Evolutionary conservation across 2,113 vertebrate genomes (phyloP).

Genomic region (Chunga burmeisteri): DNA sequence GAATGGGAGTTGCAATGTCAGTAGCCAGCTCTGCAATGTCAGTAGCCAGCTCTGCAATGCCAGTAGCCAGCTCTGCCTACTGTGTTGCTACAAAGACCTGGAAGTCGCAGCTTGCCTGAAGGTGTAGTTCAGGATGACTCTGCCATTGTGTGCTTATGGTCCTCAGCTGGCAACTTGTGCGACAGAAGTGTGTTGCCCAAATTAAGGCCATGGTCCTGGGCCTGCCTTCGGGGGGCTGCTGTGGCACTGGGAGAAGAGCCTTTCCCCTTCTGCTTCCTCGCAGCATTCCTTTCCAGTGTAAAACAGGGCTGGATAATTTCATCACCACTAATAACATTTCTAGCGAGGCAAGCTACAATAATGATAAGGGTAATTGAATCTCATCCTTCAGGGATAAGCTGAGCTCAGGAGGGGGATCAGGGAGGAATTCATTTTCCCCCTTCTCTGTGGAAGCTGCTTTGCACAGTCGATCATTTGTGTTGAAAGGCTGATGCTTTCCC

Average conservation of each 20-base stretch:
- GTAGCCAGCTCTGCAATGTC: rapidly evolving
- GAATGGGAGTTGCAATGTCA: rapidly evolving
- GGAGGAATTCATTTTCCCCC: constrained; percentile 13
- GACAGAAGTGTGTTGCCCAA: not conserved
- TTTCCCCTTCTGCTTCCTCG: not conserved
- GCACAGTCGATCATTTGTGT: not conserved
- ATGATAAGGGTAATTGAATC: constrained; percentile 68
- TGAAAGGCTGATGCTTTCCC: not conserved
- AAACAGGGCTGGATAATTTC: constrained; percentile 54
- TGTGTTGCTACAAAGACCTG: not conserved
- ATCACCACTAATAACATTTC: constrained; percentile 48
- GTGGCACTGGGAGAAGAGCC: not conserved
- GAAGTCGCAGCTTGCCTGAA: rapidly evolving
- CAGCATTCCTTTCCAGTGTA: not conserved
- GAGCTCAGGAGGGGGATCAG: constrained; percentile 23
- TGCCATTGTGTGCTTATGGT: not conserved
- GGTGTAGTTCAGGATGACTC: not conserved
- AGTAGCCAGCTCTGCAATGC: not conserved
- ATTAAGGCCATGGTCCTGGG: not conserved
- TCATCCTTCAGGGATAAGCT: constrained; percentile 52
- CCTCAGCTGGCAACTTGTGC: not conserved
- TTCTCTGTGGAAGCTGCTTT: not conserved
- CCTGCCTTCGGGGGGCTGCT: not conserved
- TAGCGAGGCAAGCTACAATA: constrained; percentile 24
- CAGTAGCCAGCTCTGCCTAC: rapidly evolving